Percentiles rank a stretch among this genome's conserved stretches.
Conservation (phyloP, 1,140 invertebrate genomes). For the Hydropsyche tenuis region DNA sequence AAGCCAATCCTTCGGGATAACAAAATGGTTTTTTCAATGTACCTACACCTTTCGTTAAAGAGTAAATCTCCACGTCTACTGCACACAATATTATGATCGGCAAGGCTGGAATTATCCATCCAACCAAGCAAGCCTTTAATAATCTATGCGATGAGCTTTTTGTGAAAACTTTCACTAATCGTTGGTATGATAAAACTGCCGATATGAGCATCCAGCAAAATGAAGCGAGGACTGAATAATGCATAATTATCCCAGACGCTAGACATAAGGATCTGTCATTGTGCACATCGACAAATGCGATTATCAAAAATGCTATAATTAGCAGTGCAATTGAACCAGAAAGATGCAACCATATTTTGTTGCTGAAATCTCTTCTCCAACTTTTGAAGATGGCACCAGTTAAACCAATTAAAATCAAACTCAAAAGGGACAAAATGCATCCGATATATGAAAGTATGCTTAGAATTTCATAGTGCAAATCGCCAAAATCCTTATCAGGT, state of each 20-base stretch:
- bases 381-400: constrained; percentile 59
- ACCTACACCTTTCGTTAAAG: constrained; percentile 54
- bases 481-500: constrained; percentile 52
- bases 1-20: constrained; percentile 57
- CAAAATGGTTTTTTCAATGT: constrained; percentile 56
- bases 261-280: constrained; percentile 54
- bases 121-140: constrained; percentile 58
- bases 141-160: constrained; percentile 60
- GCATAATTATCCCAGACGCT: constrained; percentile 56
- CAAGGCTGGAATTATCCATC: constrained; percentile 57
- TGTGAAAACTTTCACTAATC: constrained; percentile 59
- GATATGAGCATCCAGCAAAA: constrained; percentile 65
- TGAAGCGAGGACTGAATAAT: constrained; percentile 59
- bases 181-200: constrained; percentile 59
- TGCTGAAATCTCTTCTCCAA: constrained; percentile 61
- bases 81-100: constrained; percentile 57
- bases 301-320: constrained; percentile 55
- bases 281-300: constrained; percentile 54
- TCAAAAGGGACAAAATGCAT: constrained; percentile 58
- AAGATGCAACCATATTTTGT: constrained; percentile 62
- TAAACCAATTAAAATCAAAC: constrained; percentile 56
- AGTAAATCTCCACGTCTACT: constrained; percentile 55
- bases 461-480: constrained; percentile 53
- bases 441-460: constrained; percentile 58
- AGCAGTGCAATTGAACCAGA: constrained; percentile 57